Base-by-base conservation (phyloP, 2,113 vertebrate genomes). In the Arenaria interpres region DNA sequence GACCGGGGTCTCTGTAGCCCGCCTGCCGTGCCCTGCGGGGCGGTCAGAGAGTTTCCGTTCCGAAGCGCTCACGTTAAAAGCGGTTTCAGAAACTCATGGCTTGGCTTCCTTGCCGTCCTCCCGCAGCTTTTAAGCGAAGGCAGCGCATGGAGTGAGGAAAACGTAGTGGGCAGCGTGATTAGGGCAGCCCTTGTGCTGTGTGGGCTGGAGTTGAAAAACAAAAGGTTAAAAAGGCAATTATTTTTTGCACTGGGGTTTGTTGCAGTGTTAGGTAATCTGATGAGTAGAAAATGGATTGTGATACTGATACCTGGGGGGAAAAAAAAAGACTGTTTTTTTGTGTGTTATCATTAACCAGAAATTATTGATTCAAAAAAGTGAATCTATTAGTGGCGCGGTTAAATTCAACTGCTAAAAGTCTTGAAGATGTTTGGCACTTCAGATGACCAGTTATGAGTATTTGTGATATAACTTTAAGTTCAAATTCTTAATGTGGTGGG, bases 401-500 rank as follows among this genome's bases (percentile, higher is more conserved):
- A 59, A 43, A 16, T 83, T 43, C 7, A 54, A 4, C 20, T 32
- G 22, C 27, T 56, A 5, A 25, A 37, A 72, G 23, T 41, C 25
- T 14, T 12, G 64, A 63, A 30, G 22, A 11, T 67, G 24, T 41
- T 73, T 57, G 17, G 14, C 7, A 3, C 19, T 78, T 88, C 4
- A 2, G 35, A 4, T 85, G 33, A 48, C 50, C 18, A 21, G 30
- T 57, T 64, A 23, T 14, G 37, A 43, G 24, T 27, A 8, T 69
- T 88, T 85, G 71, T 54, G 7, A 10, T 43, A 7, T 24, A 30
- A 23, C 25, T 45, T 82, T 7, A 35, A 12, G 27, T 80, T 66
- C n/a, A n/a, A n/a, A n/a, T n/a, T n/a, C n/a, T n/a, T n/a, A n/a
- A 12, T 0, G 0, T 46, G 27, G 8, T 74, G 10, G 12, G 4